Base-by-base conservation (phyloP, 2,797 vertebrate genomes). In the Rousettus madagascariensis region DNA sequence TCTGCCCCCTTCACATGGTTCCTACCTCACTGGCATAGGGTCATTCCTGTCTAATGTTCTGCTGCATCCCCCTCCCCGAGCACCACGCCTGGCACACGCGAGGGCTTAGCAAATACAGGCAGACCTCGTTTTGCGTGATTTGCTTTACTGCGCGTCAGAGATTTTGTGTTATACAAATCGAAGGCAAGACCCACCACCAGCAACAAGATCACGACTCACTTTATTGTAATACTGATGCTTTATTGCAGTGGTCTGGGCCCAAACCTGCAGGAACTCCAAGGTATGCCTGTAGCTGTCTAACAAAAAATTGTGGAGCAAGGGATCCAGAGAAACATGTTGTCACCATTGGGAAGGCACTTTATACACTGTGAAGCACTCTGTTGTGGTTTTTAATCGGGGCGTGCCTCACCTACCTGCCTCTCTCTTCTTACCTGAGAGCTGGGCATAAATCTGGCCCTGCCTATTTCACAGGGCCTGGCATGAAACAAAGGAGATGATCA, bases 41-140 rank as follows among this genome's bases (percentile, higher is more conserved):
- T 2, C 65, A 46, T 65, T 55, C 22, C 57, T 8, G 5, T 24
- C 5, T 61, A 17, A 61, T 9, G 8, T 22, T 8, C 30, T 10
- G 19, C 3, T 16, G 30, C 19, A 5, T 5, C 55, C 17, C 0
- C 17, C 5, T 5, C 13, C 36, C n/a, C 2, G 26, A 0, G 24
- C 19, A 3, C 49, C 7, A 0, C 6, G 38, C 61, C 17, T 19
- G 30, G 9, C 55, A 49, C 2, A 9, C 22, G 3, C 16, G 13
- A 7, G 43, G 28, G 4, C 15, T 28, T 49, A 12, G n/a, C 38
- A 53, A 0, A 24, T 22, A 24, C 30, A 33, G 59, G 59, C 41
- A 3, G 11, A 22, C 57, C 57, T 82, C 41, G 15, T 24, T 63
- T n/a, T 46, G 57, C 20, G 57, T 4, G 38, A 46, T n/a, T 59